These are phyloP conservation scores for Sparus aurata DNA, from an alignment of 2,797 vertebrate species.

Conservation along the genomic window DNA sequence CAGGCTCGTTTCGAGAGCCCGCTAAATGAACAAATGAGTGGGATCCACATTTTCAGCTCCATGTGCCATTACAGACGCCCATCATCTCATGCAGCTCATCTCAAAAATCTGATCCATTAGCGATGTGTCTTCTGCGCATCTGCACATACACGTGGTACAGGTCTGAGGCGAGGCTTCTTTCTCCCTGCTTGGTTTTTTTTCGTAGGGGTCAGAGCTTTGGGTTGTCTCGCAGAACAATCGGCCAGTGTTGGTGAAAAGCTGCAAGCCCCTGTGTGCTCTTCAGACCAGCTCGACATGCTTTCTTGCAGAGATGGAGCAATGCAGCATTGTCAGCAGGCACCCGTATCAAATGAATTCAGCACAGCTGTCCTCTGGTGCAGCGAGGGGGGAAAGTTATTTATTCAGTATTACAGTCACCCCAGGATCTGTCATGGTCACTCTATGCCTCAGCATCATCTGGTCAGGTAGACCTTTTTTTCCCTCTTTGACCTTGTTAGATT, in stretches of 20 bases:
- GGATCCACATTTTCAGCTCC: constrained; percentile 59
- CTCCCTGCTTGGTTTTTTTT: constrained; percentile 26
- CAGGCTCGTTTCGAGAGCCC: constrained; percentile 57
- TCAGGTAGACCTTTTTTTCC: constrained; percentile 59
- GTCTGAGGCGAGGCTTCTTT: constrained; percentile 31
- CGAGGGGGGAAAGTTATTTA: constrained; percentile 67
- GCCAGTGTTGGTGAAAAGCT: constrained; percentile 53
- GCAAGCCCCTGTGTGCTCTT: constrained; percentile 64
- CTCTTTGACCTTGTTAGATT: constrained; percentile 64
- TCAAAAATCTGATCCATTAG: constrained; percentile 43
- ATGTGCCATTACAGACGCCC: constrained; percentile 47
- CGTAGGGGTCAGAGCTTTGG: constrained; percentile 56
- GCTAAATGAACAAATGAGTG: constrained; percentile 68
- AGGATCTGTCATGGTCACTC: constrained; percentile 67
- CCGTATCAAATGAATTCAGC: constrained; percentile 86
- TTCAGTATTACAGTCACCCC: constrained; percentile 77
- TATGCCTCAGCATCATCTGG: constrained; percentile 71
- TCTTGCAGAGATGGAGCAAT: constrained; percentile 75
- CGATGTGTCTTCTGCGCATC: constrained; percentile 7
- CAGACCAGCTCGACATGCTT: constrained; percentile 72
- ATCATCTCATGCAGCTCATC: constrained; percentile 53
- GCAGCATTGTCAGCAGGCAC: constrained; percentile 80
- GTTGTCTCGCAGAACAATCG: constrained; percentile 55
- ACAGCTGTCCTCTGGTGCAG: constrained; percentile 82
- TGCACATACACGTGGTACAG: not conserved